Evolutionary conservation across 2,113 vertebrate species (phyloP).

Genomic region (Romanogobio albipinnatus): DNA sequence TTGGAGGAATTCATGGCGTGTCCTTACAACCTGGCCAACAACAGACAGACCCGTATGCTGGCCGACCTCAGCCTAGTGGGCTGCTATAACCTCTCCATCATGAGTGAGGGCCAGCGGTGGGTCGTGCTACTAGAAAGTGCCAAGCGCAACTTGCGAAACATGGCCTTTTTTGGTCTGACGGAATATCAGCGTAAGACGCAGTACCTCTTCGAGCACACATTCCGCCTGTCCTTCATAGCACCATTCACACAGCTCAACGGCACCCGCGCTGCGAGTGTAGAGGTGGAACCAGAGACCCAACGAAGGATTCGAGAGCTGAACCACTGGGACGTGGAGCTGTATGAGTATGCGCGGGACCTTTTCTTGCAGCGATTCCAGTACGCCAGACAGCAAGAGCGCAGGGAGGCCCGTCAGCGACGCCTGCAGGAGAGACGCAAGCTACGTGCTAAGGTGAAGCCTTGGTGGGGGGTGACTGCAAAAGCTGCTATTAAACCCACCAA

Average conservation of each 20-base stretch:
- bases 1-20: constrained; percentile 97
- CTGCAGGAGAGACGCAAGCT: constrained; percentile 86
- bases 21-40: constrained; percentile 94
- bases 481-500: constrained; percentile 62
- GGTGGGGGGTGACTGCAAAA: constrained; percentile 60
- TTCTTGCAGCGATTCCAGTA: constrained; percentile 96
- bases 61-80: constrained; percentile 94
- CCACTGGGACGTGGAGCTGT: constrained; percentile 92
- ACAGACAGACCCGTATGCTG: constrained; percentile 96
- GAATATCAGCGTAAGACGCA: constrained; percentile 98
- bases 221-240: constrained; percentile 92
- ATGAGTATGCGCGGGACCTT: constrained; percentile 94
- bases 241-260: constrained; percentile 96
- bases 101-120: constrained; percentile 90
- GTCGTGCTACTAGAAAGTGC: constrained; percentile 91
- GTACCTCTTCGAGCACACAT: constrained; percentile 96
- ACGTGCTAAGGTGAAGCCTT: constrained; percentile 64
- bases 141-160: constrained; percentile 90
- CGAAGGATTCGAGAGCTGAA: constrained; percentile 87
- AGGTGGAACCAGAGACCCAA: constrained; percentile 86
- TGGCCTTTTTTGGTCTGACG: constrained; percentile 97
- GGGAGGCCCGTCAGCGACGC: constrained; percentile 86
- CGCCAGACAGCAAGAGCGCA: constrained; percentile 91
- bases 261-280: constrained; percentile 92
- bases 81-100: constrained; percentile 93